phyloP scores from a whole-genome alignment of 2,797 vertebrate genomes.

The Acipenser ruthenus region DNA sequence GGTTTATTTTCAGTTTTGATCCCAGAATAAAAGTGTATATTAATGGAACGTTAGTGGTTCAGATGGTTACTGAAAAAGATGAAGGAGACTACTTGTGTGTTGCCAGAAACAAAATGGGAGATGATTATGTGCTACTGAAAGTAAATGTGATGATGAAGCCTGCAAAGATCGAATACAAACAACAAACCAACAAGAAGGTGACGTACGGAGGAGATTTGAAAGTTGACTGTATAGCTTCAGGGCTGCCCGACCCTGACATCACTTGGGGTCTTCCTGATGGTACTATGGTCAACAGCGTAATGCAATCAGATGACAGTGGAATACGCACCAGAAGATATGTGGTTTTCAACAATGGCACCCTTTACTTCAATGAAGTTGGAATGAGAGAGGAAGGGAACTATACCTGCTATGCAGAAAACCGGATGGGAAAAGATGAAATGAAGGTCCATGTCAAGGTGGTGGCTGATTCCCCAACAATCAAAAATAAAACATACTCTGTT shows the following conservation, averaged over 20 bases:
- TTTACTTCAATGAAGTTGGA: slow-evolving; percentile 81
- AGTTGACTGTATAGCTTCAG: slow-evolving; percentile 87
- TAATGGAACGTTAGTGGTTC: slow-evolving; percentile 74
- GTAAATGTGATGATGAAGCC: slow-evolving; percentile 75
- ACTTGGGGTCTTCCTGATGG: slow-evolving; percentile 87
- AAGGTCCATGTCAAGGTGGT: slow-evolving; percentile 71
- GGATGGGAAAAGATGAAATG: slow-evolving; percentile 86
- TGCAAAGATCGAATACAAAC: slow-evolving; percentile 79
- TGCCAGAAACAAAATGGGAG: slow-evolving; percentile 78
- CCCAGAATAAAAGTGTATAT: slow-evolving; percentile 67
- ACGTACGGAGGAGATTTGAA: slow-evolving; percentile 68
- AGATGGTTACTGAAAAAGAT: slow-evolving; percentile 71
- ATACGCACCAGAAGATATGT: slow-evolving; percentile 68
- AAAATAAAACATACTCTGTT: slow-evolving; percentile 39
- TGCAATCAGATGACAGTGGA: slow-evolving; percentile 55
- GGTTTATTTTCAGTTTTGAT: slow-evolving; percentile 58
- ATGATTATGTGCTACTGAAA: slow-evolving; percentile 69
- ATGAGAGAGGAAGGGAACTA: slow-evolving; percentile 79
- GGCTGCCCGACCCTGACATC: slow-evolving; percentile 79
- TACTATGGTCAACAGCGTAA: slow-evolving; percentile 72
- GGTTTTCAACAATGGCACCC: slow-evolving; percentile 83
- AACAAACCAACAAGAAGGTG: slow-evolving; percentile 65
- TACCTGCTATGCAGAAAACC: slow-evolving; percentile 86
- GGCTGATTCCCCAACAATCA: slow-evolving; percentile 57
- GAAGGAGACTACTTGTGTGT: slow-evolving; percentile 82